Conservation (phyloP, 2,113 vertebrate species). For the Chaetodon auriga region DNA sequence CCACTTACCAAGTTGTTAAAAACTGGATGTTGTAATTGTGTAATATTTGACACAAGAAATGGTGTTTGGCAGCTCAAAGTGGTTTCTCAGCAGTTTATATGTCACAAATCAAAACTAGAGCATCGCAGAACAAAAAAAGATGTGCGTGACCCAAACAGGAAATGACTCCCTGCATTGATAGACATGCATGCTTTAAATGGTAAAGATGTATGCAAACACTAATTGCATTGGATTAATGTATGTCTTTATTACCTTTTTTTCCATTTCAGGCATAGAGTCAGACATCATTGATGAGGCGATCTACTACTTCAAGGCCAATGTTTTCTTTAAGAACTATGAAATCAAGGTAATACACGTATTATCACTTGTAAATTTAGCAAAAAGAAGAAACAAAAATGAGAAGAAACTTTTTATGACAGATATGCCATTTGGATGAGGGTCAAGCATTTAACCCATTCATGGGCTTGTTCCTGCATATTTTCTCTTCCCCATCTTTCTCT, state of each 20-base stretch:
- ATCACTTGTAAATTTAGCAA: background rate
- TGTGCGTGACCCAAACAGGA: slow-evolving; percentile 24
- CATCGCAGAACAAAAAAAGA: background rate
- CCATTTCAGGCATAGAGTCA: slow-evolving; percentile 89
- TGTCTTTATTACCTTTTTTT: background rate
- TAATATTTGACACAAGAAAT: background rate
- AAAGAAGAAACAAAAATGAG: background rate
- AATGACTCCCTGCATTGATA: background rate
- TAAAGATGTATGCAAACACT: too few relatives aligned
- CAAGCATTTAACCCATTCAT: background rate
- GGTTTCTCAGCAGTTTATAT: background rate
- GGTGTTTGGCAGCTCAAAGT: background rate
- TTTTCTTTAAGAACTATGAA: slow-evolving; percentile 99
- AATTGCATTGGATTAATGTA: background rate
- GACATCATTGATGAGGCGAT: slow-evolving; percentile 99
- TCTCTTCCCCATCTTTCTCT: background rate
- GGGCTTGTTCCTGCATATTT: background rate
- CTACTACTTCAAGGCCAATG: slow-evolving; percentile 99
- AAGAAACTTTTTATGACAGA: background rate
- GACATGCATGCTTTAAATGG: too few relatives aligned
- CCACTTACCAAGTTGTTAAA: background rate
- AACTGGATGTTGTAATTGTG: background rate
- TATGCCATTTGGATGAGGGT: background rate
- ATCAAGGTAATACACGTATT: slow-evolving; percentile 90
- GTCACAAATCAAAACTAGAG: background rate